A percentile compares a stretch with the other conserved stretches of the same genome.
Conservation (phyloP, 2,888 invertebrate species). For the Oxyscelio sp. region DNA sequence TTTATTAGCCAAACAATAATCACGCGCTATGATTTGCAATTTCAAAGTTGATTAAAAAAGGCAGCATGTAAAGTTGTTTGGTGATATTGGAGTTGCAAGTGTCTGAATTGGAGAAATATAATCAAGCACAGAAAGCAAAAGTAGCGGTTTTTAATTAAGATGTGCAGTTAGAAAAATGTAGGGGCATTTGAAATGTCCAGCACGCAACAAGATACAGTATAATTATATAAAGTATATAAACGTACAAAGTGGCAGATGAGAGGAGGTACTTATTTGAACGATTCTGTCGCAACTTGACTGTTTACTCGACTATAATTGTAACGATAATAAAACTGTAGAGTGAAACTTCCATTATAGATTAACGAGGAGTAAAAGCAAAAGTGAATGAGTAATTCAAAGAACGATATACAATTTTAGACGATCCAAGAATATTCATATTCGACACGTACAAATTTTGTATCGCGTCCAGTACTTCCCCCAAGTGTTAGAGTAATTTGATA, state of each 20-base stretch:
- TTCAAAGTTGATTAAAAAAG: not conserved
- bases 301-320: constrained; percentile 54
- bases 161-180: constrained; percentile 38
- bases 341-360: constrained; percentile 1
- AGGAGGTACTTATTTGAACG: constrained; percentile 29
- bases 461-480: constrained; percentile 42
- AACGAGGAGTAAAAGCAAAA: not conserved
- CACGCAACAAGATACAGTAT: constrained; percentile 31
- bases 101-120: constrained; percentile 35
- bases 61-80: constrained; percentile 50
- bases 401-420: not conserved
- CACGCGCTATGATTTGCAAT: constrained; percentile 7
- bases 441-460: constrained; percentile 56
- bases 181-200: constrained; percentile 38
- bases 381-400: not conserved
- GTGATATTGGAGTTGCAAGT: constrained; percentile 49
- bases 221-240: constrained; percentile 54
- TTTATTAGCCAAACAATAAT: constrained; percentile 36
- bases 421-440: constrained; percentile 16
- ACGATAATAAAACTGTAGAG: constrained; percentile 42
- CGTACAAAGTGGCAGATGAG: constrained; percentile 50
- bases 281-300: constrained; percentile 44
- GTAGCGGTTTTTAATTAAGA: constrained; percentile 41
- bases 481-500: constrained; percentile 43
- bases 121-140: constrained; percentile 19